A percentile compares a stretch with the other conserved stretches of the same genome.
These are phyloP conservation scores for Drosophila testacea DNA, from an alignment of 2,888 invertebrate genomes.

Conservation along the genomic window DNA sequence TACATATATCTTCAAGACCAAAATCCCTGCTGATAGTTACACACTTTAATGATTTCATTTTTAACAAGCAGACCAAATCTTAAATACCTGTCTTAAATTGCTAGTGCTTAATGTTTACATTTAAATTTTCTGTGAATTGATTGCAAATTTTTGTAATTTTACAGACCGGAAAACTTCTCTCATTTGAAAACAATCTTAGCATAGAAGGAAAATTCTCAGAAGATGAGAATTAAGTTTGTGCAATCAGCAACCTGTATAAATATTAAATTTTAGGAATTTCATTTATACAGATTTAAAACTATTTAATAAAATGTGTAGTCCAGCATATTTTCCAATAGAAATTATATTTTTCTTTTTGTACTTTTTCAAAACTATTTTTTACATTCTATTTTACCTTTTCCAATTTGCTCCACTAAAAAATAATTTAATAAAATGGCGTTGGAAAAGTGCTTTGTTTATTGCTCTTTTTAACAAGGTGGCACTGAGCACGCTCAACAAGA, in stretches of 20 bases:
- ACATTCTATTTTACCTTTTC: background rate
- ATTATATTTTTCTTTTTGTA: background rate
- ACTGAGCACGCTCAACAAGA: background rate
- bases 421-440: background rate
- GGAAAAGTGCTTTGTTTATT: background rate
- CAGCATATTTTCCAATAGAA: background rate
- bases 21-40: too few species aligned
- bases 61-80: background rate
- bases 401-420: background rate
- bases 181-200: background rate
- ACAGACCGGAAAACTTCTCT: background rate
- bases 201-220: background rate
- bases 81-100: background rate
- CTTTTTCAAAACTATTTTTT: background rate
- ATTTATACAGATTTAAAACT: background rate
- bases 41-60: background rate
- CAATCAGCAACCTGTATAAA: background rate
- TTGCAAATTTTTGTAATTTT: background rate
- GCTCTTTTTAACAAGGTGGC: background rate
- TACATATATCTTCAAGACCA: too few species aligned
- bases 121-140: background rate
- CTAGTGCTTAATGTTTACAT: background rate
- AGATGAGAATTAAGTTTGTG: background rate
- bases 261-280: background rate
- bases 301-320: background rate